Conservation (phyloP, 2,888 invertebrate genomes). For the Chrysotoxum bicinctum region DNA sequence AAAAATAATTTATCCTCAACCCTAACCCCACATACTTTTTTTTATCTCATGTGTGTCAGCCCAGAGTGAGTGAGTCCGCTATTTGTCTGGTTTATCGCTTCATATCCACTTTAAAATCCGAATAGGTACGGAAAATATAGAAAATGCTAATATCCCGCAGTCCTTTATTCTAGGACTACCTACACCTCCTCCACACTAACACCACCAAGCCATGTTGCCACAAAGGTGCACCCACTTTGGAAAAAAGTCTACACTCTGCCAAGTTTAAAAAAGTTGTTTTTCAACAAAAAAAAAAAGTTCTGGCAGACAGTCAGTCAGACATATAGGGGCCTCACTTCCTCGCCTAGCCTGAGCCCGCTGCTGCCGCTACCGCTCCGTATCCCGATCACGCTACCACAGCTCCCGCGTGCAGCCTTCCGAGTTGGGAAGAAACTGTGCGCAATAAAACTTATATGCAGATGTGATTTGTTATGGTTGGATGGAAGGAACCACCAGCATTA, state of each 20-base stretch:
- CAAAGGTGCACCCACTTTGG: slow-evolving; percentile 56
- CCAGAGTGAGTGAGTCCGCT: slow-evolving; percentile 60
- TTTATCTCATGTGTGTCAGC: slow-evolving; percentile 59
- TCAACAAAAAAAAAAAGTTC: slow-evolving; percentile 4
- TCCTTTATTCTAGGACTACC: slow-evolving; percentile 36
- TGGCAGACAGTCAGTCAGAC: slow-evolving; percentile 68
- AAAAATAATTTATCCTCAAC: slow-evolving; percentile 37
- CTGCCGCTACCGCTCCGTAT: background rate
- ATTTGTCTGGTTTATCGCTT: slow-evolving; percentile 71
- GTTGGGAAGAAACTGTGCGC: slow-evolving; percentile 55
- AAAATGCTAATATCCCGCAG: slow-evolving; percentile 68
- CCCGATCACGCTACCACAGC: background rate
- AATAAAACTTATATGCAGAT: slow-evolving; percentile 73
- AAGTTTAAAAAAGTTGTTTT: slow-evolving; percentile 12
- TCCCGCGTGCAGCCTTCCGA: slow-evolving; percentile 43
- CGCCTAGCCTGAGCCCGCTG: background rate
- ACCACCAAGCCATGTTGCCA: background rate
- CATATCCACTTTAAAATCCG: slow-evolving; percentile 68
- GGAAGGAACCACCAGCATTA: slow-evolving; percentile 72
- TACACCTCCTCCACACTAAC: background rate
- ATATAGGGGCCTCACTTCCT: slow-evolving; percentile 43
- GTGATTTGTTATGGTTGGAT: slow-evolving; percentile 73
- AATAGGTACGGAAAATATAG: slow-evolving; percentile 67
- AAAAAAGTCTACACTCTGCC: slow-evolving; percentile 37
- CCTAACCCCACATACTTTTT: slow-evolving; percentile 4